These are phyloP conservation scores for Bombus balteatus DNA, from an alignment of 1,140 invertebrate species.

Conservation along the genomic window DNA sequence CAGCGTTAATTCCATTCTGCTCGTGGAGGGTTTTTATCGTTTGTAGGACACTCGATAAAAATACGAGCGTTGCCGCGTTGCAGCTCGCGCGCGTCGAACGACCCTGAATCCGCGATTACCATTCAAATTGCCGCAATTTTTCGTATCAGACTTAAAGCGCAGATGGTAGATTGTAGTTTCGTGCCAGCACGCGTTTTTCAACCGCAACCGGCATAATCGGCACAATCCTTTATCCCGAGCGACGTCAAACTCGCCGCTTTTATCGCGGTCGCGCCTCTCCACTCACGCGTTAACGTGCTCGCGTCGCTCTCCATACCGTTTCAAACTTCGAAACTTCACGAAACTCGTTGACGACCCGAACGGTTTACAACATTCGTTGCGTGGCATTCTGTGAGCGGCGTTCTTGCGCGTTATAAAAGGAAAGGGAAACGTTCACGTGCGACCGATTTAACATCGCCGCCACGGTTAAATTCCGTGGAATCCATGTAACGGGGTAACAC, in stretches of 20 bases:
- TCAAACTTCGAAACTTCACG: constrained; percentile 46
- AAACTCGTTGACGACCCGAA: constrained; percentile 5
- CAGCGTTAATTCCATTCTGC: not conserved
- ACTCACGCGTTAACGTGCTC: constrained; percentile 20
- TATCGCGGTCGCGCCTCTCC: constrained; percentile 51
- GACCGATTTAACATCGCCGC: not conserved
- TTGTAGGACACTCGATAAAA: constrained; percentile 15
- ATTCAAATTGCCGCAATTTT: constrained; percentile 50
- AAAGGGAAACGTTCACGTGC: not conserved
- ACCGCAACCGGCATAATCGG: constrained; percentile 50
- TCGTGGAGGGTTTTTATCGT: constrained; percentile 2
- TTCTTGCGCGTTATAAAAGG: not conserved
- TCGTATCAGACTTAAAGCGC: constrained; percentile 42
- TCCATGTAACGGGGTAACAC: not conserved
- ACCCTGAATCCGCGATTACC: constrained; percentile 37
- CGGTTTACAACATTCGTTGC: too few species aligned
- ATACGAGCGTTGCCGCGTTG: not conserved
- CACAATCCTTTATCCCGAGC: constrained; percentile 59
- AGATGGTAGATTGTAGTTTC: constrained; percentile 43
- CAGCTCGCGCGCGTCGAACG: constrained; percentile 7
- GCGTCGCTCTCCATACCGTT: constrained; percentile 11
- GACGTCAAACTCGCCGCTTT: constrained; percentile 50
- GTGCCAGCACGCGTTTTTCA: constrained; percentile 31
- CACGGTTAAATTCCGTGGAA: constrained; percentile 1
- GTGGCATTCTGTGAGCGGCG: not conserved